Base-by-base conservation (phyloP, 2,888 invertebrate genomes). In the Ischnura elegans region DNA sequence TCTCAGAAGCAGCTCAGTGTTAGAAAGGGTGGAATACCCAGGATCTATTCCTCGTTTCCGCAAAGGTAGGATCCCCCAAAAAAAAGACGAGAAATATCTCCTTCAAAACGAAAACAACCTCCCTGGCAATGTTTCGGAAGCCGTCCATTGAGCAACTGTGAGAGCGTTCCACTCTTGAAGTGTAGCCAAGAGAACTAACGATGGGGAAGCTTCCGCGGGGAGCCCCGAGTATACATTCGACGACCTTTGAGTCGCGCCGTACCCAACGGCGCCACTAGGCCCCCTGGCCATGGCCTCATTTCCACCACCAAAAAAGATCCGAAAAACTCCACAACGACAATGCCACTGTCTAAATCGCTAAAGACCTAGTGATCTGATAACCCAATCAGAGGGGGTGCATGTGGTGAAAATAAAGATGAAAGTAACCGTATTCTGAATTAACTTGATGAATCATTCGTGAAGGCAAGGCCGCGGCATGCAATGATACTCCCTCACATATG, bases 271-370 rank as follows among this genome's bases (percentile, higher is more conserved):
- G 76, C 76, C 76, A 25, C 76, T 16, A 16, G 36, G 76, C 76
- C 76, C 10, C 76, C 76, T 76, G 76, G 76, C 76, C 76, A 13
- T 76, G 76, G 76, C 76, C 76, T 76, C 29, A 76, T 25, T 76
- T 61, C 61, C 2, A 6, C 8, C 8, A 61, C 61, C 21, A 16
- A 36, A 76, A 76, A 61, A n/a, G n/a, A 1, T 61, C 25, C 2
- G 36, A 13, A 76, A 76, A 36, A 29, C 29, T 76, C 36, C 76
- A 76, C 76, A 36, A 21, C 19, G 0, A 19, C 61, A 16, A 0
- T 21, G 16, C 61, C n/a, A n/a, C n/a, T n/a, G n/a, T n/a, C n/a
- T n/a, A n/a, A n/a, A n/a, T n/a, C n/a, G n/a, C n/a, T n/a, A n/a
- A n/a, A n/a, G n/a, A n/a, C n/a, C n/a, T n/a, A n/a, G n/a, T n/a